Base-by-base conservation (phyloP, 2,113 vertebrate species). In the Leptodactylus fuscus region DNA sequence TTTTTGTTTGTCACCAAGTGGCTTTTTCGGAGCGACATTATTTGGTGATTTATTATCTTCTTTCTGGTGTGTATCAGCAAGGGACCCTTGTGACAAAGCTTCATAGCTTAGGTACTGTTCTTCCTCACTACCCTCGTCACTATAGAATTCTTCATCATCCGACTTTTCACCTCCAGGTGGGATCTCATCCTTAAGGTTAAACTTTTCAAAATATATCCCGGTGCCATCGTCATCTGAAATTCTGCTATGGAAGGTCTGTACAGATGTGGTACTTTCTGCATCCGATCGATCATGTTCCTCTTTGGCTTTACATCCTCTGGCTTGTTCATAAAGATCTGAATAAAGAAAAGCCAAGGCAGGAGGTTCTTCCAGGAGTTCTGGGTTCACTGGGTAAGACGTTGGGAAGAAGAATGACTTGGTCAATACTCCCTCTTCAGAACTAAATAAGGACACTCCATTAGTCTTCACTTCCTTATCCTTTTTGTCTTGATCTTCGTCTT, bases 181-280 rank as follows among this genome's bases (percentile, higher is more conserved):
- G 87, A 93, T 95, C 87, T 97, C 96, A 90, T 98, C 97, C 91
- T 95, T 97, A 87, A 98, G 94, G 88, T 81, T 94, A 44, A 97
- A 98, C 90, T 97, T 98, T 93, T 99, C 96, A 91, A 98, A 94
- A 92, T 97, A 97, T 0, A 96, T 94, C 87, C 95, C 95, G 0
- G 92, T 94, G 84, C 89, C 92, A 20, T 96, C 96, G 81, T 97
- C 96, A 87, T 97, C 96, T 87, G 96, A 97, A 84, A 92, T 90
- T 87, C 94, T 93, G 11, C 94, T 94, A 77, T 90, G 94, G 65
- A 96, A 96, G 20, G 94, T 93, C 9, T 91, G 93, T 82, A 96
- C 96, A 48, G 96, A 96, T 81, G 92, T 89, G 48, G 94, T 89
- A 27, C 95, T 97, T 87, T 96, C 96, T 73, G 93, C 92, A 85